Conservation (phyloP, 1,140 invertebrate species). For the Brachionus plicatilis region DNA sequence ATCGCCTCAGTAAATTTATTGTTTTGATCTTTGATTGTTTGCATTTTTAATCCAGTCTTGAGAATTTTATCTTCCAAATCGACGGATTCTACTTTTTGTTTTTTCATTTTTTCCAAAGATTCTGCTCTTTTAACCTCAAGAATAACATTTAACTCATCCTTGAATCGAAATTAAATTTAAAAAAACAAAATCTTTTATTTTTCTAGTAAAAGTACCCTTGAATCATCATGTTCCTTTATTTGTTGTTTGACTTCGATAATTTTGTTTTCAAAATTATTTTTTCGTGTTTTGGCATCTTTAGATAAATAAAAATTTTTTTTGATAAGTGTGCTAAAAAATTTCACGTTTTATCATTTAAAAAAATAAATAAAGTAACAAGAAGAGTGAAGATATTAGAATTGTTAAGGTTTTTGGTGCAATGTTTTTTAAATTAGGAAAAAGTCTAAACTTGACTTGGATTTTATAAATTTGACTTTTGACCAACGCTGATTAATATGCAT, state of each 20-base stretch:
- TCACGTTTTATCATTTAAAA: no score
- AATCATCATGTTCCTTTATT: constrained; percentile 1
- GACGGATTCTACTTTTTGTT: neutral
- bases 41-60: neutral
- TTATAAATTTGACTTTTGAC: no score
- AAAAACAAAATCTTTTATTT: neutral
- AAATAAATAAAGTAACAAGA: no score
- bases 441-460: no score
- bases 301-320: neutral
- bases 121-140: neutral
- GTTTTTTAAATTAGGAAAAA: no score
- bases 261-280: neutral
- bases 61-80: neutral
- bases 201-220: neutral
- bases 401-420: no score
- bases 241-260: neutral
- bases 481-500: no score
- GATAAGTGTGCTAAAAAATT: no score
- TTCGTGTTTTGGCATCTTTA: neutral
- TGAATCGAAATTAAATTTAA: no score
- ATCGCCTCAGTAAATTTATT: neutral
- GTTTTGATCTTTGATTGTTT: constrained; percentile 13
- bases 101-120: neutral
- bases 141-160: neutral
- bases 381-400: no score